Conservation (phyloP, 2,888 invertebrate genomes). For the Iphiclides podalirius region DNA sequence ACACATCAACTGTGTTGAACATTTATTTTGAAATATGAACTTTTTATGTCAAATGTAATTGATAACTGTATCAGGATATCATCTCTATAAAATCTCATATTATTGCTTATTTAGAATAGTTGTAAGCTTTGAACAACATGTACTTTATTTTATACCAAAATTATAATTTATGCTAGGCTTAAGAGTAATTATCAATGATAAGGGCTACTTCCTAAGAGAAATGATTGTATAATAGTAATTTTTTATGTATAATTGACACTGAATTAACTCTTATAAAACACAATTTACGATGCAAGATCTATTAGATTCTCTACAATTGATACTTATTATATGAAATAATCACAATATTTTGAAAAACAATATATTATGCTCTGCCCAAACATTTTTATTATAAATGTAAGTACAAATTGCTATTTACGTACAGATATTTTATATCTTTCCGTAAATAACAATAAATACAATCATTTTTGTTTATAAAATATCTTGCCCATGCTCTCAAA, state of each 20-base stretch:
- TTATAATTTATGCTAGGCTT: constrained; percentile 35
- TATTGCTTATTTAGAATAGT: neutral
- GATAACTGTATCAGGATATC: too few species aligned
- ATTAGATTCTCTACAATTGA: too few species aligned
- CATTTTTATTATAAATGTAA: too few species aligned
- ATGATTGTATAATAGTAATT: neutral
- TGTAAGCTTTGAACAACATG: neutral
- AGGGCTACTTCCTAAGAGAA: neutral
- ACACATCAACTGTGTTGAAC: too few species aligned
- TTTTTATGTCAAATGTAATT: too few species aligned
- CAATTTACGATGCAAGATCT: too few species aligned
- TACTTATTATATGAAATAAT: neutral
- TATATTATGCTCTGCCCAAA: too few species aligned
- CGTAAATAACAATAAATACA: too few species aligned
- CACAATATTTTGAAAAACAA: neutral
- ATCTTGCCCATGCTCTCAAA: too few species aligned
- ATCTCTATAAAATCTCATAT: constrained; percentile 24
- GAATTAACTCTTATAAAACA: neutral
- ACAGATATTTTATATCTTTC: too few species aligned
- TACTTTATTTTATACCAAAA: constrained; percentile 35
- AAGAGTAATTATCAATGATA: constrained; percentile 19
- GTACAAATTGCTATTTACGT: neutral
- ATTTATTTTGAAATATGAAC: too few species aligned
- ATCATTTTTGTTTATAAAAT: too few species aligned
- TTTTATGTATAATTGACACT: neutral